phyloP scores from a whole-genome alignment of 2,888 invertebrate genomes.

The Dynastes hyllus region DNA sequence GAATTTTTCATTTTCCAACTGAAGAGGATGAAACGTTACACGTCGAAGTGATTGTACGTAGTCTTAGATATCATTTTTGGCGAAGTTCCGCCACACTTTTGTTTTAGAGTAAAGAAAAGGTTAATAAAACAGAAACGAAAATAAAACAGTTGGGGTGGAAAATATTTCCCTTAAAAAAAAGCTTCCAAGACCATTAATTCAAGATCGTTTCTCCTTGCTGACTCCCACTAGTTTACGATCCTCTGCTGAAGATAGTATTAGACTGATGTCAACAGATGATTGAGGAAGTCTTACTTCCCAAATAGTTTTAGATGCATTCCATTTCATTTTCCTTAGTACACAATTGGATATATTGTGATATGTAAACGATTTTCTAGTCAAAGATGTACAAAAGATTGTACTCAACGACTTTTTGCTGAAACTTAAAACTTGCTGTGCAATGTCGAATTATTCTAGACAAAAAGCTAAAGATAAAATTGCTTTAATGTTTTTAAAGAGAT shows the following conservation, averaged over 20 bases:
- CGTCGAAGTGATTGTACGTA: conserved; percentile 67
- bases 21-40: conserved; percentile 70
- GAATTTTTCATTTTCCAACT: conserved; percentile 75
- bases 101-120: conserved; percentile 61
- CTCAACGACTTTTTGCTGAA: conserved; percentile 21
- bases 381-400: conserved; percentile 40
- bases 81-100: background rate
- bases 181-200: conserved; percentile 62
- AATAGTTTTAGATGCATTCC: background rate
- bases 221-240: conserved; percentile 73
- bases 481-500: background rate
- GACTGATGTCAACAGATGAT: conserved; percentile 72
- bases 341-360: conserved; percentile 37
- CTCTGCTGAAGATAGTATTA: conserved; percentile 74
- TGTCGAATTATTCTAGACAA: conserved; percentile 20
- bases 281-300: conserved; percentile 55
- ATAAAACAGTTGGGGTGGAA: conserved; percentile 68
- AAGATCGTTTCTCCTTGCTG: conserved; percentile 73
- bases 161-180: no score
- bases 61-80: background rate
- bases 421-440: conserved; percentile 26
- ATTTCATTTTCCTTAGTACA: conserved; percentile 7
- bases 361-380: conserved; percentile 44
- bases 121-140: conserved; percentile 64
- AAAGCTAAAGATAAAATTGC: background rate